Evolutionary conservation across 2,888 invertebrate species (phyloP).

Genomic region (Coenonympha glycerion): DNA sequence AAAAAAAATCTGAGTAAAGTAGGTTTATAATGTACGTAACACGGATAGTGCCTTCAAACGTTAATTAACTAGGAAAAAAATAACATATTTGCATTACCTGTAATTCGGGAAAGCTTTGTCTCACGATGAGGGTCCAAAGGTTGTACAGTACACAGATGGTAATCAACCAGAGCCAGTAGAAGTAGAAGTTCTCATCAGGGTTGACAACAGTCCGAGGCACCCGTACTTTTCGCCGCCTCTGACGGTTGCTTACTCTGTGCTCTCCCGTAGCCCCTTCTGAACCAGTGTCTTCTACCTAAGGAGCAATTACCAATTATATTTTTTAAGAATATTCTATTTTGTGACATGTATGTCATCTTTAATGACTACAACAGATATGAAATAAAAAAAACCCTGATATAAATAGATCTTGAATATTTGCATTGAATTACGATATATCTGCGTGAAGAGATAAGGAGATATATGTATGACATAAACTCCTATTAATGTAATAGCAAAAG

Average conservation of each 20-base stretch:
- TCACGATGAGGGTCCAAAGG: slow-evolving; percentile 95
- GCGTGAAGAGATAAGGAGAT: no score
- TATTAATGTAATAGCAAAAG: no score
- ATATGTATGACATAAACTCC: no score
- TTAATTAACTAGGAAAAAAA: neutral
- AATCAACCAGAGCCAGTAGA: slow-evolving; percentile 94
- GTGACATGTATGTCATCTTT: neutral
- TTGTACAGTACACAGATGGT: slow-evolving; percentile 95
- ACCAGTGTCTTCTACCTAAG: slow-evolving; percentile 79
- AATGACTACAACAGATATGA: no score
- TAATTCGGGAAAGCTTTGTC: slow-evolving; percentile 95
- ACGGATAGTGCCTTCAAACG: neutral
- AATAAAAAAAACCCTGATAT: no score
- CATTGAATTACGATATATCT: no score
- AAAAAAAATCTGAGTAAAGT: no score
- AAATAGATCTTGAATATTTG: no score
- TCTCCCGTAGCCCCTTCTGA: slow-evolving; percentile 79
- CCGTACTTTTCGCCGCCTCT: slow-evolving; percentile 81
- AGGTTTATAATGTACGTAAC: no score
- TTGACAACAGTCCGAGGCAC: slow-evolving; percentile 90
- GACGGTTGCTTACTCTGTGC: slow-evolving; percentile 72
- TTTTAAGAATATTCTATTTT: neutral
- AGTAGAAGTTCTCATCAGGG: slow-evolving; percentile 96
- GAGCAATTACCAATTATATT: neutral
- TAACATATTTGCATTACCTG: slow-evolving; percentile 68